A percentile compares a stretch with the other conserved stretches of the same genome.
Evolutionary conservation across 1,140 invertebrate species (phyloP).

Genomic region (Drosophila biarmipes): DNA sequence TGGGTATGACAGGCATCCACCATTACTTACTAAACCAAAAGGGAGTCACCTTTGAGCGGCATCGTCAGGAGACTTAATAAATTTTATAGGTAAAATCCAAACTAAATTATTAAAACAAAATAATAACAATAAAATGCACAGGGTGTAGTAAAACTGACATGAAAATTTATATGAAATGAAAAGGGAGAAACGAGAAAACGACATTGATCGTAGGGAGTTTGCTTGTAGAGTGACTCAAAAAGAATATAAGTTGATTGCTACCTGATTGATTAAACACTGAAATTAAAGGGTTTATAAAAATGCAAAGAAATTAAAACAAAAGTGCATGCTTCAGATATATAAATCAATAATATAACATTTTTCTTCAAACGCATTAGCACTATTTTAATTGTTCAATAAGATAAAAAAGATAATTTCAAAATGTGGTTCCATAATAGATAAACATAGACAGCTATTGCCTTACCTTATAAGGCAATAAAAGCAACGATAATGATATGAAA

Average conservation of each 20-base stretch:
- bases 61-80: not conserved
- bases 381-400: no score
- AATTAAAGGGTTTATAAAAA: not conserved
- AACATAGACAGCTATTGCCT: not conserved
- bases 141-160: no score
- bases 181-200: no score
- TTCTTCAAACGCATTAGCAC: no score
- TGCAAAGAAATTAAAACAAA: no score
- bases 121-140: not conserved
- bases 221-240: not conserved
- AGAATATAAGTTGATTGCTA: not conserved
- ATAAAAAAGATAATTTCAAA: no score
- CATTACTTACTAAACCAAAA: slow-evolving; percentile 22
- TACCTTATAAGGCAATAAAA: not conserved
- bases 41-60: not conserved
- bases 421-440: no score
- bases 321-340: no score
- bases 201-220: not conserved
- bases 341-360: no score
- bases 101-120: no score
- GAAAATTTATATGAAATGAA: not conserved
- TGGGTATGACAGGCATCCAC: not conserved
- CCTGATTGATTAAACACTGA: slow-evolving; percentile 12
- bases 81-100: not conserved
- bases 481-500: not conserved